phyloP scores from a whole-genome alignment of 2,113 vertebrate genomes.

The Mohoua ochrocephala region DNA sequence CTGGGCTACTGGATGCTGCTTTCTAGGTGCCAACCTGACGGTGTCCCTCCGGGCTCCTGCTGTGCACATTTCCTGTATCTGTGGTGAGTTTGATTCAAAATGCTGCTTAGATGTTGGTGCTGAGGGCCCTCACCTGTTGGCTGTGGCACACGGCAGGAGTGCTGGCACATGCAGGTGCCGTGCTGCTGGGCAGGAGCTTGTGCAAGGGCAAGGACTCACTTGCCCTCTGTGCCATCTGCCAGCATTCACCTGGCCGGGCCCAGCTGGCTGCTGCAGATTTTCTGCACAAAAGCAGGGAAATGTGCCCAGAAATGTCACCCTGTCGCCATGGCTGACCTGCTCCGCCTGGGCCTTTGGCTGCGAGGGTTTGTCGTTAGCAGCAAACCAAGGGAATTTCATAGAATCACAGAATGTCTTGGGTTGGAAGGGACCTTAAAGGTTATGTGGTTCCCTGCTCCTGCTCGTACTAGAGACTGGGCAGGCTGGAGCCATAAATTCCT shows the following conservation, averaged over 20 bases:
- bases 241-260: background rate
- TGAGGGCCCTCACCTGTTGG: background rate
- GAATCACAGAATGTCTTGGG: background rate
- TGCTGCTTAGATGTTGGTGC: background rate
- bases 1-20: background rate
- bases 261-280: background rate
- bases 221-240: background rate
- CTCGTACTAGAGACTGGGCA: background rate
- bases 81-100: background rate
- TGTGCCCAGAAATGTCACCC: background rate
- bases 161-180: background rate
- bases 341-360: background rate
- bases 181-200: background rate
- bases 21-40: background rate
- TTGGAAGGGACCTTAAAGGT: background rate
- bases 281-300: background rate
- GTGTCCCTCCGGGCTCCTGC: background rate
- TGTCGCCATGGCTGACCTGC: background rate
- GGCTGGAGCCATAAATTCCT: background rate
- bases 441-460: background rate
- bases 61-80: background rate
- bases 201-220: background rate
- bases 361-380: background rate
- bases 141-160: background rate
- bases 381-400: background rate